Base-by-base conservation (phyloP, 2,888 invertebrate genomes). In the Lampropteryx suffumata region DNA sequence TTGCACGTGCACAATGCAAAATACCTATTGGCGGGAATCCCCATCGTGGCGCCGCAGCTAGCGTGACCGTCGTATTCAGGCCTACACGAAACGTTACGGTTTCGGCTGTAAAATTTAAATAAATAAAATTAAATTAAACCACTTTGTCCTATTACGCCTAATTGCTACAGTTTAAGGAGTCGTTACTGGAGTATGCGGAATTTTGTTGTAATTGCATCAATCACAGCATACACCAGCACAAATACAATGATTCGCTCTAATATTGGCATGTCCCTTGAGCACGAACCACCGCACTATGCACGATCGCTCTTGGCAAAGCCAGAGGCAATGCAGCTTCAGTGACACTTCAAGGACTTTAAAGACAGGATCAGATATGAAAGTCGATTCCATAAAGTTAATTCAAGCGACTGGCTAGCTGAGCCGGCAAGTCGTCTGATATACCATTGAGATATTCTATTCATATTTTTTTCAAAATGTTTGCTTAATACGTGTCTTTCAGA, bases 21-120 rank as follows among this genome's bases (percentile, higher is more conserved):
- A 68, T 67, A 67, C 58, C 60, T 67, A 71, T 61, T 56, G 67
- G 61, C 65, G 76, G 79, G 76, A 79, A 71, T 72, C 65, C 75
- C 76, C 69, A 54, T 17, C 46, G 54, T 61, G 63, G 66, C 67
- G 72, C 66, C 64, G 60, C 59, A 71, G 71, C 67, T 82, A 63
- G 78, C 84, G 84, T 83, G 82, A 82, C 80, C 74, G 60, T 61
- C 71, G 64, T 72, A 73, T 72, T 69, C 68, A 65, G 61, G 56
- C 63, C 56, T 71, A 76, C 78, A 79, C 78, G 75, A 77, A 80
- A 79, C 59, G 70, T 71, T 70, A 74, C 70, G 66, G 71, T 73
- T 79, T 73, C 62, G 71, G 65, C 67, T 69, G 69, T 75, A 71
- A 77, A 73, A 76, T 78, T 76, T 71, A 79, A 69, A 72, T 73